These are phyloP conservation scores for Channa maculata DNA, from an alignment of 2,113 vertebrate genomes.

Conservation along the genomic window DNA sequence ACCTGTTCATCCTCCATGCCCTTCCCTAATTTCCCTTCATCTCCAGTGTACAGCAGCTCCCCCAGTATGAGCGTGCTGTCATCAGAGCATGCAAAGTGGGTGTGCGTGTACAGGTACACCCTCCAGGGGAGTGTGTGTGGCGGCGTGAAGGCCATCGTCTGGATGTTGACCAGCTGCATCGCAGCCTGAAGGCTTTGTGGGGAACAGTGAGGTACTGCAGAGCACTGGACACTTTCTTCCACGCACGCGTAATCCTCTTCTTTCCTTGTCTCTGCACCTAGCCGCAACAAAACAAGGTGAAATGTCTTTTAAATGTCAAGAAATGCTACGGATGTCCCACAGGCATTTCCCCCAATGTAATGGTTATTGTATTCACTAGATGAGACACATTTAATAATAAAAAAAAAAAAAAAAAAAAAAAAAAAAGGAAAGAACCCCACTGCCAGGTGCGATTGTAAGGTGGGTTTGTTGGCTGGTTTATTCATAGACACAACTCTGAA, in stretches of 20 bases:
- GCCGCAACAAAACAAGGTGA: background rate
- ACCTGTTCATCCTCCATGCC: background rate
- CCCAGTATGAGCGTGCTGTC: slow-evolving; percentile 84
- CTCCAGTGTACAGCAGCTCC: slow-evolving; percentile 83
- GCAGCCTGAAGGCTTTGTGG: slow-evolving; percentile 88
- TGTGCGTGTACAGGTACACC: slow-evolving; percentile 90
- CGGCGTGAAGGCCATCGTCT: slow-evolving; percentile 91
- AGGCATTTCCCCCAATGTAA: too few relatives aligned
- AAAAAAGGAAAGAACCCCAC: too few relatives aligned
- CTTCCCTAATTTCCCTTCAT: slow-evolving; percentile 24
- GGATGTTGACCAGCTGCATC: slow-evolving; percentile 91
- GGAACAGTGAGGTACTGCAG: slow-evolving; percentile 62
- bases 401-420: too few relatives aligned
- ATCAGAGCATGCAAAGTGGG: slow-evolving; percentile 25
- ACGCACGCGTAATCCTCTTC: slow-evolving; percentile 83
- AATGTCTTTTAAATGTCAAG: background rate
- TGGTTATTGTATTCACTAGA: too few relatives aligned
- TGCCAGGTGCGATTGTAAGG: too few relatives aligned
- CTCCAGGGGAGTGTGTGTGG: slow-evolving; percentile 88
- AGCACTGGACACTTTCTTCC: slow-evolving; percentile 73
- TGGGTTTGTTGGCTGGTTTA: too few relatives aligned
- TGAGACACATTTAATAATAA: too few relatives aligned
- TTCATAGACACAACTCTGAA: too few relatives aligned
- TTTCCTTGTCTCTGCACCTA: slow-evolving; percentile 37
- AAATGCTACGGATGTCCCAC: background rate